Evolutionary conservation across 2,888 invertebrate species (phyloP), one percentile per base, ranked within the genome.

Genomic region (Cybosia mesomella): DNA sequence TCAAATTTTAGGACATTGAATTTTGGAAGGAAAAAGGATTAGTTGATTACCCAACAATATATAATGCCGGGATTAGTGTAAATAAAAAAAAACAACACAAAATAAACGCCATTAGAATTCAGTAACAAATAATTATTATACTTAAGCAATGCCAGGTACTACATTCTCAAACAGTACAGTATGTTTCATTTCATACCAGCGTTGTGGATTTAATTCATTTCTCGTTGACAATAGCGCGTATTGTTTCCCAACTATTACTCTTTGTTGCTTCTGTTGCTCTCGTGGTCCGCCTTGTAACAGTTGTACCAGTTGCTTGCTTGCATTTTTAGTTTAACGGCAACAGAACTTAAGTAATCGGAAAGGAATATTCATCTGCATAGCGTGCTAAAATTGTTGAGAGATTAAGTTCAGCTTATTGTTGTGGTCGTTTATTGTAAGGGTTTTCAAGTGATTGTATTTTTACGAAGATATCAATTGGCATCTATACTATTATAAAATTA

Each of bases 121-220:
- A 10, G 1, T 39, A 39, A 3, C 15, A 39, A 39, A 15, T 28
- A 18, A 18, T 43, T 18, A 5, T 43, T 1, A 18, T 39, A 39
- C 4, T 43, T 43, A 55, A 15, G 15, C 22, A 55, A 55, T 5
- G 22, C 28, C 62, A 60, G 11, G 10, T 80, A 72, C 81, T 65
- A 3, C 4, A 53, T 79, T 80, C 67, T 9, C 9, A 55, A 55
- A 0, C n/a, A 10, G 36, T 60, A 4, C 67, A 68, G 49, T 61
- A 11, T 22, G 11, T 72, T 77, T 77, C 75, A 79, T 79, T 79
- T 75, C 65, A 75, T 75, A 68, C 55, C 64, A 57, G 66, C 39
- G 75, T 61, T 34, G 78, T 82, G 78, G 74, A 83, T 84, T 83
- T 74, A 83, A 84, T 83, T 82, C 77, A 83, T 83, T 77, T 77